Base-by-base conservation (phyloP, 2,113 vertebrate species). In the Halichoeres trimaculatus region DNA sequence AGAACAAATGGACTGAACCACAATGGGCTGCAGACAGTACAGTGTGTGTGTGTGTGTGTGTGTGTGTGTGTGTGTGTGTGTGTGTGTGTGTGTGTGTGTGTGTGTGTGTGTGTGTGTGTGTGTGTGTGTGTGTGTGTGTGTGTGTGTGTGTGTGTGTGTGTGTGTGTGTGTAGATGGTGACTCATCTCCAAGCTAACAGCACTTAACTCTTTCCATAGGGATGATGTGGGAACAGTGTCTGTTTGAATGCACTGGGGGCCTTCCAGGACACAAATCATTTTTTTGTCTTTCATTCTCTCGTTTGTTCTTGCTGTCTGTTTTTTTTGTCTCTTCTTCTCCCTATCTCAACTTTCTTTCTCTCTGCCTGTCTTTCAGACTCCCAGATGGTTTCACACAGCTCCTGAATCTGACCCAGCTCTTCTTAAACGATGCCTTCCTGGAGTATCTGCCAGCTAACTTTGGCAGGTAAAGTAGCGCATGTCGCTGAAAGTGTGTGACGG, bases 331-430 rank as follows among this genome's bases (percentile, higher is more conserved):
- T 85, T 86, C 56, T 2, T 40, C 4, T 55, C n/a, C 59, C 2
- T 60, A 47, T 4, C 74, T 55, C 23, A 6, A 67, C 30, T 75
- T 17, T 73, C 14, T 67, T 57, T 50, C 88, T 50, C 4, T 38
- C 23, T n/a, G n/a, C n/a, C n/a, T n/a, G n/a, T n/a, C n/a, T 77
- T 55, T 61, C 86, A 99, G 98, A 94, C 95, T 99, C 88, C 98
- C 98, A 86, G 98, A 99, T 92, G 98, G 98, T 84, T 98, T 99
- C 86, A 99, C 98, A 0, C 98, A 99, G 91, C 98, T 99, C 87
- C 95, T 99, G 87, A 99, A 98, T 92, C 89, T 99, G 94, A 98
- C 97, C 90, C 97, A 99, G 94, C 97, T 99, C 90, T 99, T 99
- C 92, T 95, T 99, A 89, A 99, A 99, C 11, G 98, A 99, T 93